Percentiles rank a stretch among this genome's conserved stretches.
Evolutionary conservation across 2,797 vertebrate genomes (phyloP).

Genomic region (Bryconaethiops microstoma): DNA sequence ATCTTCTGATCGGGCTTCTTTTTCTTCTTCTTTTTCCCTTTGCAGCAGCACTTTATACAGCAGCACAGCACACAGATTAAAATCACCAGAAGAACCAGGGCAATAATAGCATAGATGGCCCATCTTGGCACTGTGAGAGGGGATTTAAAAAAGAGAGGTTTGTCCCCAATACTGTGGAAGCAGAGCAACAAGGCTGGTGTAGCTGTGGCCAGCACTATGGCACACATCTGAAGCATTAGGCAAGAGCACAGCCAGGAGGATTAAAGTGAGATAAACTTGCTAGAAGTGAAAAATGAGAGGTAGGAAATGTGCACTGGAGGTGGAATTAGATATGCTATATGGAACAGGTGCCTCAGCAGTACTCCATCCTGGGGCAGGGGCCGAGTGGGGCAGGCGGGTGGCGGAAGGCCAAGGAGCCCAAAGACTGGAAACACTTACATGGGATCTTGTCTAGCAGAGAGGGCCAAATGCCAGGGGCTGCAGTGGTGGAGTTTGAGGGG

Average conservation of each 20-base stretch:
- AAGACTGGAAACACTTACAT: constrained; percentile 76
- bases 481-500: not conserved
- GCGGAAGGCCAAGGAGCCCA: not conserved
- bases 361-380: constrained; percentile 32
- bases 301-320: constrained; percentile 62
- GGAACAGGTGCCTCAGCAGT: constrained; percentile 55
- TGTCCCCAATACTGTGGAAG: constrained; percentile 2
- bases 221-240: constrained; percentile 54
- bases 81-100: constrained; percentile 67
- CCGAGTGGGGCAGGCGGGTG: not conserved
- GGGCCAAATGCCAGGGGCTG: constrained; percentile 51
- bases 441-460: constrained; percentile 76
- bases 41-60: constrained; percentile 75
- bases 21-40: constrained; percentile 70
- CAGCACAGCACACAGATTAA: constrained; percentile 74
- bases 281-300: constrained; percentile 64
- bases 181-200: constrained; percentile 13
- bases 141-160: constrained; percentile 35
- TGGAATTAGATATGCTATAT: constrained; percentile 59
- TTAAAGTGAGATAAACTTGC: constrained; percentile 56
- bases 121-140: constrained; percentile 83
- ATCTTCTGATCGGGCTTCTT: constrained; percentile 75
- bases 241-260: constrained; percentile 52
- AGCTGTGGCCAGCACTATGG: constrained; percentile 49
- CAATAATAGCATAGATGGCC: constrained; percentile 72